Percentiles rank a stretch among this genome's conserved stretches.
Conservation (phyloP, 2,797 vertebrate genomes). For the Anomalospiza imberbis region DNA sequence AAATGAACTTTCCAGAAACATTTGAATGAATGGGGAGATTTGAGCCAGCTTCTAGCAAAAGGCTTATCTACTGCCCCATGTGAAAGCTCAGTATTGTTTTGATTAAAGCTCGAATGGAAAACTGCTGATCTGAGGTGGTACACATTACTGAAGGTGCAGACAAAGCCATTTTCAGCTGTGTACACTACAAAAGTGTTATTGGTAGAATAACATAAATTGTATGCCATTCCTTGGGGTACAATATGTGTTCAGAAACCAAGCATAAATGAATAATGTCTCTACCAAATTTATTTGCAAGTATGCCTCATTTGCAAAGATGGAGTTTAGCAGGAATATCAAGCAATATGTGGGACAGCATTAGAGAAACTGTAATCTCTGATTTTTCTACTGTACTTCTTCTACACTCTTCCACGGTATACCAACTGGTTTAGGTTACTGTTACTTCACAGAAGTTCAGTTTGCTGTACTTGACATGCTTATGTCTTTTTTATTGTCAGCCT, state of each 20-base stretch:
- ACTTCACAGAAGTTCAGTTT: neutral
- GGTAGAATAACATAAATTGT: neutral
- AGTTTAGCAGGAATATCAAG: neutral
- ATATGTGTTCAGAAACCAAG: neutral
- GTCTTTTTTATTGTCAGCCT: neutral
- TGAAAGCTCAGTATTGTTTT: constrained; percentile 43
- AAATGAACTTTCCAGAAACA: constrained; percentile 23
- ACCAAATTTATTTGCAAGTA: neutral
- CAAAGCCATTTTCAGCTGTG: neutral
- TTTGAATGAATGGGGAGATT: constrained; percentile 1
- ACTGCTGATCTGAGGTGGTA: constrained; percentile 27
- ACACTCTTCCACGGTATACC: neutral
- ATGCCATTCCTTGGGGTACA: neutral
- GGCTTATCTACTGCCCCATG: neutral
- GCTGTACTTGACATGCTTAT: neutral
- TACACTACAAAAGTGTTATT: neutral
- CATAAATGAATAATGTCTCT: neutral
- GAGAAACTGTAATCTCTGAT: neutral
- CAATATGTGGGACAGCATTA: neutral
- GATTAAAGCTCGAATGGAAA: constrained; percentile 31
- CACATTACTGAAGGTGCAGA: neutral
- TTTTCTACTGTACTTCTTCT: neutral
- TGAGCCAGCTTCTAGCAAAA: constrained; percentile 38
- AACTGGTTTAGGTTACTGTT: neutral
- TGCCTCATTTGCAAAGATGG: neutral